Conservation (phyloP, 2,888 invertebrate genomes). For the Macroteleia sp. region DNA sequence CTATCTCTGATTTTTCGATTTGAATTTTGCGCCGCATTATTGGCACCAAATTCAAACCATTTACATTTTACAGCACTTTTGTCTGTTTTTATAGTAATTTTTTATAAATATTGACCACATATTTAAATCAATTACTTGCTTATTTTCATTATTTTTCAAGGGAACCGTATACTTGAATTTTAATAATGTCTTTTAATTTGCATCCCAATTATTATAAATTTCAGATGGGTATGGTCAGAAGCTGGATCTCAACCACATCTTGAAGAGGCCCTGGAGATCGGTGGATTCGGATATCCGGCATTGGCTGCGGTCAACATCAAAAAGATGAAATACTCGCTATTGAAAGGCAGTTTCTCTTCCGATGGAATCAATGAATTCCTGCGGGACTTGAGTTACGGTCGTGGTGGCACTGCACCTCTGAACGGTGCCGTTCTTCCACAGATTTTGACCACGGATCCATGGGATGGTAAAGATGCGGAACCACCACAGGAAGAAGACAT, state of each 20-base stretch:
- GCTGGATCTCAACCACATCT: slow-evolving; percentile 93
- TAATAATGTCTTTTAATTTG: too few species aligned
- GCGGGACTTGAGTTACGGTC: slow-evolving; percentile 95
- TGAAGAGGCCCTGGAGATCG: slow-evolving; percentile 96
- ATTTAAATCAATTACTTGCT: too few species aligned
- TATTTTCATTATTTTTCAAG: too few species aligned
- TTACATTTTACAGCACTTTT: too few species aligned
- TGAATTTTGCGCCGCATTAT: too few species aligned
- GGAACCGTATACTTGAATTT: too few species aligned
- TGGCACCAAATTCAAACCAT: too few species aligned
- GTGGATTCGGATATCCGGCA: slow-evolving; percentile 99
- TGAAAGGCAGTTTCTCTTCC: slow-evolving; percentile 96
- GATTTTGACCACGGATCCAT: slow-evolving; percentile 88
- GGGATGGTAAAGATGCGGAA: slow-evolving; percentile 98
- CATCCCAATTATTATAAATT: too few species aligned
- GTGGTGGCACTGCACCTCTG: slow-evolving; percentile 95
- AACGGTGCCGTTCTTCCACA: slow-evolving; percentile 92
- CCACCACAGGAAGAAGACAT: slow-evolving; percentile 94
- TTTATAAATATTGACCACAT: too few species aligned
- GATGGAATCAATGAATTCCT: slow-evolving; percentile 98
- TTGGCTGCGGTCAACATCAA: slow-evolving; percentile 98
- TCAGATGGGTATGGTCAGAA: slow-evolving; percentile 97
- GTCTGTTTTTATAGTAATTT: too few species aligned
- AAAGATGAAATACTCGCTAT: slow-evolving; percentile 97
- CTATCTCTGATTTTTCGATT: too few species aligned